Evolutionary conservation across 2,113 vertebrate species (phyloP).

Genomic region (Marmota monax): DNA sequence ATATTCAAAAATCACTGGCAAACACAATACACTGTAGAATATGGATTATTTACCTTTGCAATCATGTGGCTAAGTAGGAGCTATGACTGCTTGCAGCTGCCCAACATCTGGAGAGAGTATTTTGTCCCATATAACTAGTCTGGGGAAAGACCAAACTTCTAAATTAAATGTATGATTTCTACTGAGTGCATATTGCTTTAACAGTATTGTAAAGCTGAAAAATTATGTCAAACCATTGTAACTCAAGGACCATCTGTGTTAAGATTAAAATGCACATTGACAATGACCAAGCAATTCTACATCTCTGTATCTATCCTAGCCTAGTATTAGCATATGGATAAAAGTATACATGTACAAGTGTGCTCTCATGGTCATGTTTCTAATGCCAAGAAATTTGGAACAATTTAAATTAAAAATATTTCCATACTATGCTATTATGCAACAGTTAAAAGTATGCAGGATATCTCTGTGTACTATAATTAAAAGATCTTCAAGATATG

Average conservation of each 20-base stretch:
- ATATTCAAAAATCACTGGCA: neutral
- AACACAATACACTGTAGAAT: neutral
- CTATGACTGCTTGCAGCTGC: neutral
- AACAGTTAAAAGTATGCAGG: neutral
- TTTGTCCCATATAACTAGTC: neutral
- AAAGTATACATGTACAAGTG: neutral
- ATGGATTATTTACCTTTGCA: neutral
- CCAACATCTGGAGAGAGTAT: neutral
- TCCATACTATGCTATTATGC: neutral
- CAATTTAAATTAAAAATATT: conserved; percentile 39
- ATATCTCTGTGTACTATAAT: neutral
- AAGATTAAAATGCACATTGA: neutral
- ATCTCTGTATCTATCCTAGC: conserved; percentile 14
- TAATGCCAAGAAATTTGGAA: neutral
- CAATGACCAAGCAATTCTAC: neutral
- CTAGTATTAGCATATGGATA: neutral
- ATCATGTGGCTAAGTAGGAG: neutral
- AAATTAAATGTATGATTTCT: neutral
- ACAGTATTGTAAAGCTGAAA: neutral
- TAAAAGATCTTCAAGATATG: conserved; percentile 20
- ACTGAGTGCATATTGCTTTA: neutral
- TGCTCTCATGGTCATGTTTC: neutral
- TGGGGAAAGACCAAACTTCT: neutral
- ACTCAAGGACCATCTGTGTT: neutral
- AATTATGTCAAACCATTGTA: neutral